A percentile compares a stretch with the other conserved stretches of the same genome.
Conservation (phyloP, 2,888 invertebrate genomes). For the Phytoseiulus persimilis region DNA sequence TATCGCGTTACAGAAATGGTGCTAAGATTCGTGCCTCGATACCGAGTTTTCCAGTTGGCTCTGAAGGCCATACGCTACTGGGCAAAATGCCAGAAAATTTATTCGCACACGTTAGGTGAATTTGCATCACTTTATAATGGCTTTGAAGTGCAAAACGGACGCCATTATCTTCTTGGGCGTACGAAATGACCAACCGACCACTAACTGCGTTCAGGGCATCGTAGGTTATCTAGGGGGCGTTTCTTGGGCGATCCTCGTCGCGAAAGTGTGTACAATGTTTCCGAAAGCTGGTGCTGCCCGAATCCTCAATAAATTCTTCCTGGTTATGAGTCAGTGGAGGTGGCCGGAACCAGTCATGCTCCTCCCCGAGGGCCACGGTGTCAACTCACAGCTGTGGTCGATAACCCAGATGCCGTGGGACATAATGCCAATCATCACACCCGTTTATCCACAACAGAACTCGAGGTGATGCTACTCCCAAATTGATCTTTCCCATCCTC, state of each 20-base stretch:
- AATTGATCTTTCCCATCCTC: no score
- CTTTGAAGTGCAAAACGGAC: not conserved
- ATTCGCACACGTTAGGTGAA: slow-evolving; percentile 34
- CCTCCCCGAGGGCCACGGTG: slow-evolving; percentile 18
- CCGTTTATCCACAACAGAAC: slow-evolving; percentile 28
- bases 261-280: slow-evolving; percentile 28
- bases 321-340: slow-evolving; percentile 29
- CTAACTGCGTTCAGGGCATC: not conserved
- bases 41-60: slow-evolving; percentile 28
- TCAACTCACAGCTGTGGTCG: slow-evolving; percentile 22
- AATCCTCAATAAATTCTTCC: slow-evolving; percentile 32
- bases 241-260: slow-evolving; percentile 27
- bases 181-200: not conserved
- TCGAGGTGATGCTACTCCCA: not conserved
- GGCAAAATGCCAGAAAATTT: slow-evolving; percentile 36
- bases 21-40: slow-evolving; percentile 26
- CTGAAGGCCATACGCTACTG: slow-evolving; percentile 34
- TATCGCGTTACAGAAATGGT: slow-evolving; percentile 34
- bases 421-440: slow-evolving; percentile 26
- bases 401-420: slow-evolving; percentile 33
- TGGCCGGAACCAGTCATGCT: slow-evolving; percentile 35
- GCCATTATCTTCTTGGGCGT: not conserved
- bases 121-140: not conserved
- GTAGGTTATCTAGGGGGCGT: slow-evolving; percentile 23
- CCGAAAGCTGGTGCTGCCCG: slow-evolving; percentile 33